Percentiles rank a stretch among this genome's conserved stretches.
Evolutionary conservation across 2,888 invertebrate genomes (phyloP).

Genomic region (Nymphalis c-album): DNA sequence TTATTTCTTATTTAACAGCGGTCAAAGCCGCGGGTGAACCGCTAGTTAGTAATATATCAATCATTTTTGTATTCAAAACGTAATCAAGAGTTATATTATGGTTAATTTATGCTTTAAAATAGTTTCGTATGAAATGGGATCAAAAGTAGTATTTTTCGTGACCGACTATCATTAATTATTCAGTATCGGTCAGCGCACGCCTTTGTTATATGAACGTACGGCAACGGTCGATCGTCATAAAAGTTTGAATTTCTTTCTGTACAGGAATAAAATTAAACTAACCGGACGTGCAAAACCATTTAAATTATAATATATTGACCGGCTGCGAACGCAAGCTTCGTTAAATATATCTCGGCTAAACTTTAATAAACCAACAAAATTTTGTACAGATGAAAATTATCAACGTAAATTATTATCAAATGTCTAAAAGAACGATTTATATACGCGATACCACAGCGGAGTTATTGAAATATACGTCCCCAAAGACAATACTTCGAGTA

Average conservation of each 20-base stretch:
- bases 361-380: constrained; percentile 51
- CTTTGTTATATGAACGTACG: constrained; percentile 40
- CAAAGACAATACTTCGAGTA: constrained; percentile 62
- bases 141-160: constrained; percentile 59
- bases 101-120: constrained; percentile 45
- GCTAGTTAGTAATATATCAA: not conserved
- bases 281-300: not conserved
- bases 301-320: constrained; percentile 3
- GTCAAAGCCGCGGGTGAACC: too few species aligned
- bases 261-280: constrained; percentile 10
- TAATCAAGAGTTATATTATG: not conserved
- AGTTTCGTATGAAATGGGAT: constrained; percentile 52
- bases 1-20: too few species aligned
- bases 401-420: constrained; percentile 68
- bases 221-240: constrained; percentile 36
- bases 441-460: constrained; percentile 62
- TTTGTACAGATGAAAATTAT: constrained; percentile 64
- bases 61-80: not conserved
- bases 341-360: constrained; percentile 44
- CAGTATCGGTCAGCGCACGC: constrained; percentile 49
- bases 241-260: constrained; percentile 20
- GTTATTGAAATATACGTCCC: constrained; percentile 79
- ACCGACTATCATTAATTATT: constrained; percentile 61
- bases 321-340: constrained; percentile 1
- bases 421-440: constrained; percentile 76